Evolutionary conservation across 2,797 vertebrate species (phyloP).

Genomic region (Xiphorhynchus erythropygius): DNA sequence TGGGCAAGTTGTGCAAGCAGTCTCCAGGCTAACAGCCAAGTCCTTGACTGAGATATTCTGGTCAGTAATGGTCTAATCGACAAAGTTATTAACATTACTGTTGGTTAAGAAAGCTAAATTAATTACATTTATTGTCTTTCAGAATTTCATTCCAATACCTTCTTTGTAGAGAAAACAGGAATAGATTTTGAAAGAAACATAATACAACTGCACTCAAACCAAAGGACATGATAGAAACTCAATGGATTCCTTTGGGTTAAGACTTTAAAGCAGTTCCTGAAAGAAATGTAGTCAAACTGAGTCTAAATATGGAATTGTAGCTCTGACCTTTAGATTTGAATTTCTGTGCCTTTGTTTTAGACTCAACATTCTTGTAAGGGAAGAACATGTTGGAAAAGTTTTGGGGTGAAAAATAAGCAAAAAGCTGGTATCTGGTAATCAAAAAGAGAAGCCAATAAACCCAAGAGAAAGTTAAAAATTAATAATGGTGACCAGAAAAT

Average conservation of each 20-base stretch:
- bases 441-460: background rate
- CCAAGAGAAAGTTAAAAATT: background rate
- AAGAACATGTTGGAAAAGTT: background rate
- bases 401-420: background rate
- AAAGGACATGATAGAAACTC: background rate
- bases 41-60: background rate
- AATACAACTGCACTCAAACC: background rate
- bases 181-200: background rate
- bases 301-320: background rate
- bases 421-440: background rate
- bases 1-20: background rate
- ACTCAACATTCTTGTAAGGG: background rate
- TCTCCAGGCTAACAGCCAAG: background rate
- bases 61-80: background rate
- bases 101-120: background rate
- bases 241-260: background rate
- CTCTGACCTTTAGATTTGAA: background rate
- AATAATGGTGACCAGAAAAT: background rate
- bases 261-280: background rate
- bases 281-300: background rate
- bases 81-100: background rate
- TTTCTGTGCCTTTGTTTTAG: background rate
- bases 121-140: background rate
- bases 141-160: background rate
- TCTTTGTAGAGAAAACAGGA: rapidly evolving